Evolutionary conservation across 2,888 invertebrate species (phyloP).

Genomic region (Idaea dimidiata): DNA sequence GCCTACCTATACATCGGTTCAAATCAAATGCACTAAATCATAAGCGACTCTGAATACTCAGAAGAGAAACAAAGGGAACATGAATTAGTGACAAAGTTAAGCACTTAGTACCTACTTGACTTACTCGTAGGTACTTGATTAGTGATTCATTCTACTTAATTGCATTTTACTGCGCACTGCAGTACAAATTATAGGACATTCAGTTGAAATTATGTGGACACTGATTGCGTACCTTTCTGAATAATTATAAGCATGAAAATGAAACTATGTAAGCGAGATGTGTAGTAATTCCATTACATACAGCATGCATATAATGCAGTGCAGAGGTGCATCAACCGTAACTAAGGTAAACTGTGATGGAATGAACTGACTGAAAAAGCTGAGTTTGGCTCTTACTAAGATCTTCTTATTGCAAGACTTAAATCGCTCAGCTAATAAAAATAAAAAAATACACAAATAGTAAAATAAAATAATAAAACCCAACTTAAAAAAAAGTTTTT

Average conservation of each 20-base stretch:
- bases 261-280: neutral
- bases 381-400: no score
- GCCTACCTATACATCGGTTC: no score
- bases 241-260: constrained; percentile 1
- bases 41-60: no score
- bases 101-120: neutral
- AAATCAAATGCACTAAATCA: no score
- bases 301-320: neutral
- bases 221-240: neutral
- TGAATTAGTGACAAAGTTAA: neutral
- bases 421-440: no score
- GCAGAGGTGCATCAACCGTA: no score
- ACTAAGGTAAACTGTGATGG: no score
- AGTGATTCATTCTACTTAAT: neutral
- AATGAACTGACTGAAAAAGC: no score
- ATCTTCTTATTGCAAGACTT: no score
- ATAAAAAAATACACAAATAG: no score
- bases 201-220: constrained; percentile 1
- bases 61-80: neutral
- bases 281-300: neutral
- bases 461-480: no score
- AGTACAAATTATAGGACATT: neutral
- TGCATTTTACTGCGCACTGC: neutral
- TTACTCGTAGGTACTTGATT: neutral
- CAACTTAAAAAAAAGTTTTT: no score